Evolutionary conservation across 2,888 invertebrate species (phyloP), one percentile per base, ranked within the genome.

Genomic region (Neoitamus cyanurus): DNA sequence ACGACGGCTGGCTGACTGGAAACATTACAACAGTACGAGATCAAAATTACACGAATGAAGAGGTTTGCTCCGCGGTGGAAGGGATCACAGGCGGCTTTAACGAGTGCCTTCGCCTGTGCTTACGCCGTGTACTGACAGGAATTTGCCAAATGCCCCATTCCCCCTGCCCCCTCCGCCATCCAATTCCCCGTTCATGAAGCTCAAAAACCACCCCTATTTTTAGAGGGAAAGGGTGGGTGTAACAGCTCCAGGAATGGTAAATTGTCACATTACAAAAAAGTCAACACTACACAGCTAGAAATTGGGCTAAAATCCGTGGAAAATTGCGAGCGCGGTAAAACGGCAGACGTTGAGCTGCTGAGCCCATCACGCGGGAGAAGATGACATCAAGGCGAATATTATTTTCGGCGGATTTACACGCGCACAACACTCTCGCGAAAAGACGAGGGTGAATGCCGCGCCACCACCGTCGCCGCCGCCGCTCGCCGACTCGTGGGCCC

Each of bases 21-120:
- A 80, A 80, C 80, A 80, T 80, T 80, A 34, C 80, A 80, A 80
- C 68, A 80, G 58, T 80, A 80, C 58, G 68, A 68, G 80, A 80
- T 80, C 58, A 80, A 80, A 80, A 80, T 80, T 80, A 80, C 58
- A 80, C 80, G 80, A 80, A 80, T 80, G 80, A 80, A 80, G 20
- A 34, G 80, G 80, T 80, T 80, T 68, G 2, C 80, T 68, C 28
- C 20, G 48, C 20, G 58, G 25, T 4, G 5, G 42, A 31, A 34
- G 28, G 58, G 36, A 20, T 80, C 15, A 48, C 13, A 58, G 80
- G 80, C 68, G 20, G 36, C 58, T 58, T 58, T 80, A 80, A 80
- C 80, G 80, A 80, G 31, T 68, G 13, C 28, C 30, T 77, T 13
- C 25, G 20, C 48, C 20, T 77, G 28, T 77, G 11, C 28, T 77